Evolutionary conservation across 2,113 vertebrate genomes (phyloP).

Genomic region (Glaucomys volans): DNA sequence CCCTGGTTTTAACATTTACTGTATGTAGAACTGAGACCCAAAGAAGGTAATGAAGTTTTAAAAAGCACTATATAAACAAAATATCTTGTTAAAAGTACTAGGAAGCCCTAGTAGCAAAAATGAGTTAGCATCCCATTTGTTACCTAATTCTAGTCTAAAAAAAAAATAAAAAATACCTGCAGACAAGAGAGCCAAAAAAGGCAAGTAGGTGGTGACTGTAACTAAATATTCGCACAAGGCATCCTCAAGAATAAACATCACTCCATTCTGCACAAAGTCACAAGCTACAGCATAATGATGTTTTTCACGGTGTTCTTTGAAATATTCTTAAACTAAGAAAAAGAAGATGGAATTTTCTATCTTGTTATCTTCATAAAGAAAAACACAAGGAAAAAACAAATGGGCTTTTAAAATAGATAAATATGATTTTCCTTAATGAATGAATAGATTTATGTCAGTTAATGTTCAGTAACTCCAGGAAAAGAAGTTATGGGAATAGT

Average conservation of each 20-base stretch:
- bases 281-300: neutral
- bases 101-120: conserved; percentile 22
- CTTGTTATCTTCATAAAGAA: neutral
- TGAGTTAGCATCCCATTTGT: conserved; percentile 1
- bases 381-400: conserved; percentile 24
- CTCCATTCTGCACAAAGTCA: neutral
- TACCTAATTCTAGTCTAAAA: conserved; percentile 52
- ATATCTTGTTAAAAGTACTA: conserved; percentile 17
- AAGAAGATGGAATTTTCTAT: neutral
- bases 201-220: neutral
- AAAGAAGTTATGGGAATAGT: neutral
- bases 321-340: conserved; percentile 23
- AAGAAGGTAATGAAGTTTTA: conserved; percentile 7
- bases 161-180: neutral
- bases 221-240: neutral
- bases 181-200: neutral
- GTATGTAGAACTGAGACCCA: neutral
- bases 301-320: neutral
- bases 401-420: neutral
- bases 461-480: conserved; percentile 14
- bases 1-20: neutral
- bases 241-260: neutral
- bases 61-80: neutral
- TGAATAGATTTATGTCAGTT: conserved; percentile 15
- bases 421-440: conserved; percentile 33